Base-by-base conservation (phyloP, 1,140 invertebrate genomes). In the Drosophila yakuba region DNA sequence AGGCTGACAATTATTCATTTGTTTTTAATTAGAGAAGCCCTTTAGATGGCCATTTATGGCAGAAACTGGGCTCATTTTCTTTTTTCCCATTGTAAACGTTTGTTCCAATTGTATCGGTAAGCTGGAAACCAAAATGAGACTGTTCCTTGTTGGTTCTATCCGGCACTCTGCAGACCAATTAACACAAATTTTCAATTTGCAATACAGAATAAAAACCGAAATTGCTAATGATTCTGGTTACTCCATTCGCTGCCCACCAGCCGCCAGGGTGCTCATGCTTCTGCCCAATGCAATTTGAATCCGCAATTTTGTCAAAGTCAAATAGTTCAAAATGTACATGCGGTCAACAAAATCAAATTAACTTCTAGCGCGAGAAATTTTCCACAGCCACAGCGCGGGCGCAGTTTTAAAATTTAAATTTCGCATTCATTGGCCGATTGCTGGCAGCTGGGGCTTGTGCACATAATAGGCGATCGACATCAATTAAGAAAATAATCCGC, bases 401-500 rank as follows among this genome's bases (percentile, higher is more conserved):
- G 51, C 55, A 43, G 41, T 63, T 76, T 62, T 47, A 36, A 57
- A 85, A 58, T 69, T 69, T 62, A 48, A 50, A 85, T 73, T 76
- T 71, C 55, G 32, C 50, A 59, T 73, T 73, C 72, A 73, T 78
- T 74, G 67, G 38, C 64, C 64, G 81, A 67, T 80, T 68, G 57
- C 38, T 32, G 32, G 32, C 32, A 32, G 32, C 32, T 32, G 32
- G 41, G 4, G 25, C 20, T 32, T 59, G 58, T 57, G 50, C 32
- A 28, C 56, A 61, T 79, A 72, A 73, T 78, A 78, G 73, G 35
- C 69, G 82, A 72, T 81, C 78, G 58, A 59, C 62, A 76, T 81
- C 59, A 86, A 81, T 86, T 86, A 78, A 78, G 58, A 85, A 85
- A 78, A 74, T 80, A 85, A 78, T 85, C 81, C 74, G 45, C 77